Conservation (phyloP, 1,140 invertebrate species). For the Magallana ariakensis region DNA sequence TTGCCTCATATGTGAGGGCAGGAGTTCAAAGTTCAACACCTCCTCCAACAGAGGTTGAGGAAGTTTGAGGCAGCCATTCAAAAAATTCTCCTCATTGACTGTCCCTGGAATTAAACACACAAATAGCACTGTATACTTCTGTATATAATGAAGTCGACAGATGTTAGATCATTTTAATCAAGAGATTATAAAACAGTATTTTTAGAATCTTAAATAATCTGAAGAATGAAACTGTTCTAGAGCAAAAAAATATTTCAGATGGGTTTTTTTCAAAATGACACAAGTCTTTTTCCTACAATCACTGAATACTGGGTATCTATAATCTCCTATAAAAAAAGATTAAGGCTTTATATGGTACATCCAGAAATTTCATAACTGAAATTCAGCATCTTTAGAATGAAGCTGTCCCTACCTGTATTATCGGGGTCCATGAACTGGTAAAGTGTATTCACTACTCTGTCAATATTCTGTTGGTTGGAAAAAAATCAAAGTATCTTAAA, state of each 20-base stretch:
- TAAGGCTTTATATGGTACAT: too few relatives aligned
- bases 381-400: not conserved
- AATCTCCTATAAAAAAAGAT: too few relatives aligned
- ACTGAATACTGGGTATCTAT: too few relatives aligned
- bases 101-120: constrained; percentile 54
- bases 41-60: constrained; percentile 49
- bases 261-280: too few relatives aligned
- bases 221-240: too few relatives aligned
- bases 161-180: too few relatives aligned
- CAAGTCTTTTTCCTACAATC: too few relatives aligned
- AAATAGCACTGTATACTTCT: too few relatives aligned
- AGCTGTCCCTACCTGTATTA: not conserved
- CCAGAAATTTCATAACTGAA: constrained; percentile 30
- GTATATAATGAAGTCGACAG: too few relatives aligned
- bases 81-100: constrained; percentile 64
- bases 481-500: not conserved
- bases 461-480: constrained; percentile 13
- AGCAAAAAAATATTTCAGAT: too few relatives aligned
- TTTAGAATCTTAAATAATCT: too few relatives aligned
- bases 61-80: constrained; percentile 54
- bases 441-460: not conserved
- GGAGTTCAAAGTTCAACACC: constrained; percentile 66
- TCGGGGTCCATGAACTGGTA: not conserved
- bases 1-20: constrained; percentile 69
- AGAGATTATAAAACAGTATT: too few relatives aligned